phyloP scores from a whole-genome alignment of 2,797 vertebrate genomes.

The Labeo calbasu region DNA sequence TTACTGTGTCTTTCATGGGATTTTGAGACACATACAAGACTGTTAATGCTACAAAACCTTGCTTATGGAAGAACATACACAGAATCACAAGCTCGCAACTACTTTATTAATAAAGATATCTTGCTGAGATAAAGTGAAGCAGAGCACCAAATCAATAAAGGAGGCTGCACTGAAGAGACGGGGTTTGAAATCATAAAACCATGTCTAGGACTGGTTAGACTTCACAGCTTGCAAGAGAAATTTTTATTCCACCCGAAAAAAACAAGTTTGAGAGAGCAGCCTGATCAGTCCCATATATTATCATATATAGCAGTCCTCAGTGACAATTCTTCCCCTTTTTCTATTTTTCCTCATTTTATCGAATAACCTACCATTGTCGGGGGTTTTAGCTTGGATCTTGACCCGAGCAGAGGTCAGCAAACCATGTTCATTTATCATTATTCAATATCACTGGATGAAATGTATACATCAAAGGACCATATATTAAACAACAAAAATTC shows the following conservation, averaged over 20 bases:
- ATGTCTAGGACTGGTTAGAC: neutral
- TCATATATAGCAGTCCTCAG: neutral
- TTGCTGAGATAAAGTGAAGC: slow-evolving; percentile 12
- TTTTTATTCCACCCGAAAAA: neutral
- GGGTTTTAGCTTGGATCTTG: neutral
- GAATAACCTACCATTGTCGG: neutral
- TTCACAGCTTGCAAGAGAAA: neutral
- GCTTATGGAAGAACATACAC: neutral
- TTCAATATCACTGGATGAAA: neutral
- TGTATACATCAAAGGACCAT: neutral
- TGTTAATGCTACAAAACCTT: slow-evolving; percentile 3
- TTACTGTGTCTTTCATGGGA: neutral
- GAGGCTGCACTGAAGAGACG: neutral
- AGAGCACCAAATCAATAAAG: neutral
- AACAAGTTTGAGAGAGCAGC: neutral
- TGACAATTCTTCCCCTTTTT: neutral
- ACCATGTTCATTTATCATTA: neutral
- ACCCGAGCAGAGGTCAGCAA: neutral
- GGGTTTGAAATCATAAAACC: neutral
- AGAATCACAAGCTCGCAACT: neutral
- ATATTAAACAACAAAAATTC: neutral
- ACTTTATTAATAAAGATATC: neutral
- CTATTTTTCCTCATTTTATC: neutral
- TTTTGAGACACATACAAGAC: neutral
- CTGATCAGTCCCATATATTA: neutral